These are phyloP conservation scores for Cephalotes varians DNA, from an alignment of 2,888 invertebrate genomes.

Conservation along the genomic window DNA sequence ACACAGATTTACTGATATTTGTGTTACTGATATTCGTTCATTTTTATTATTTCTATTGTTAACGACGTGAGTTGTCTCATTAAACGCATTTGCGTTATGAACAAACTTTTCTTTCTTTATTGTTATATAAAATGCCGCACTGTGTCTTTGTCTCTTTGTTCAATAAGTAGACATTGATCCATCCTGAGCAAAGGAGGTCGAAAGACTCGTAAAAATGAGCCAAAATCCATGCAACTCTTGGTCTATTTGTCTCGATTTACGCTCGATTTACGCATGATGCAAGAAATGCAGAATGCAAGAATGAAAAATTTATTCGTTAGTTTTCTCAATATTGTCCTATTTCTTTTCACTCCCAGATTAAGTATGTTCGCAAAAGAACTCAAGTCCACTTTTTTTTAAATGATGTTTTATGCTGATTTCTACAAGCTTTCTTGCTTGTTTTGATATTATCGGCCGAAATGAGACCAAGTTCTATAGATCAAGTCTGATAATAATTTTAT, in stretches of 20 bases:
- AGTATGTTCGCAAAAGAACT: background rate
- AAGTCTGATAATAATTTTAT: background rate
- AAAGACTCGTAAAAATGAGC: conserved; percentile 44
- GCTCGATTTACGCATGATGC: too few species aligned
- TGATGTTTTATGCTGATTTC: background rate
- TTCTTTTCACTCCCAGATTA: background rate
- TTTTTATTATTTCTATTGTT: background rate
- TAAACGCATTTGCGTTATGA: too few species aligned
- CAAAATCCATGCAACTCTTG: conserved; percentile 6
- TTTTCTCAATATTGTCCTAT: conserved; percentile 9
- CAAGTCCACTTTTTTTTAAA: background rate
- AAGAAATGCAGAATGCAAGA: too few species aligned
- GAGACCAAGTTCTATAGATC: background rate
- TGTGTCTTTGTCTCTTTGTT: background rate
- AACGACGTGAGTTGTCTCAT: background rate
- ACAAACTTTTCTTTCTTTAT: background rate
- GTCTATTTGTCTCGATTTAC: conserved; percentile 10
- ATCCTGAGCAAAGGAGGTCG: conserved; percentile 32
- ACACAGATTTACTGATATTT: background rate
- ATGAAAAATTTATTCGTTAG: conserved; percentile 14
- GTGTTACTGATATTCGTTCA: background rate
- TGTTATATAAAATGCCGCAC: background rate
- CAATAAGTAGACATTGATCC: conserved; percentile 41
- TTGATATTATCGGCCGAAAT: background rate
- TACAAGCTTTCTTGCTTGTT: too few species aligned